These are phyloP conservation scores for Myrmophylax atrothorax DNA, from an alignment of 2,113 vertebrate species.

Conservation along the genomic window DNA sequence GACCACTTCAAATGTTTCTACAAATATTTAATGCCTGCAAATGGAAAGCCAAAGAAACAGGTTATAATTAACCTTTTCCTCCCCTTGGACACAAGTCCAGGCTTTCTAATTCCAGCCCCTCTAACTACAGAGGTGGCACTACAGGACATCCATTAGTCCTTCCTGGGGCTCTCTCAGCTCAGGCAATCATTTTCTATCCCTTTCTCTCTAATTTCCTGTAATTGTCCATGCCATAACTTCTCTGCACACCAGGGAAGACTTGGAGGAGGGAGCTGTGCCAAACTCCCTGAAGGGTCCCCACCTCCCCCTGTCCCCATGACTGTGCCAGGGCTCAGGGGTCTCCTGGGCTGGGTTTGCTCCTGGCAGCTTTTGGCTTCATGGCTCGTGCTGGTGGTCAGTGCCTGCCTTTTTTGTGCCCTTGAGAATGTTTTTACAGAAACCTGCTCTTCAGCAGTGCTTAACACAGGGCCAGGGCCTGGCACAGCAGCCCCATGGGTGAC, in stretches of 20 bases:
- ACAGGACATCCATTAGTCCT: not conserved
- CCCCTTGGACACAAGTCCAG: not conserved
- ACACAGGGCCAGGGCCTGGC: not conserved
- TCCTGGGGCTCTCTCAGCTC: not conserved
- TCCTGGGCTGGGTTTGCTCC: not conserved
- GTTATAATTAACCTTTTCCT: not conserved
- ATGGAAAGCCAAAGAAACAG: not conserved
- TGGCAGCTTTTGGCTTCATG: not conserved
- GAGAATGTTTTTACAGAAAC: not conserved
- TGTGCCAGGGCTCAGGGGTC: rapidly evolving
- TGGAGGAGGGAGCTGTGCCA: not conserved
- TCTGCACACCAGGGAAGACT: not conserved
- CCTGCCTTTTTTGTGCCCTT: not conserved
- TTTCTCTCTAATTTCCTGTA: slow-evolving; percentile 24
- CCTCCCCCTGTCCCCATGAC: rapidly evolving
- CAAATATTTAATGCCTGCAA: not conserved
- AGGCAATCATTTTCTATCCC: not conserved
- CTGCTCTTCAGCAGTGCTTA: not conserved
- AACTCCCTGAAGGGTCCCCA: not conserved
- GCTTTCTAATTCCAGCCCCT: not conserved
- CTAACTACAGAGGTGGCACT: not conserved
- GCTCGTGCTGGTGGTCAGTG: not conserved
- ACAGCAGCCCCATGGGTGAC: rapidly evolving
- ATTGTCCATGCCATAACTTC: not conserved
- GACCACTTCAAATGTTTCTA: not conserved